Base-by-base conservation (phyloP, 2,888 invertebrate species). In the Lasioglossum villosulum region DNA sequence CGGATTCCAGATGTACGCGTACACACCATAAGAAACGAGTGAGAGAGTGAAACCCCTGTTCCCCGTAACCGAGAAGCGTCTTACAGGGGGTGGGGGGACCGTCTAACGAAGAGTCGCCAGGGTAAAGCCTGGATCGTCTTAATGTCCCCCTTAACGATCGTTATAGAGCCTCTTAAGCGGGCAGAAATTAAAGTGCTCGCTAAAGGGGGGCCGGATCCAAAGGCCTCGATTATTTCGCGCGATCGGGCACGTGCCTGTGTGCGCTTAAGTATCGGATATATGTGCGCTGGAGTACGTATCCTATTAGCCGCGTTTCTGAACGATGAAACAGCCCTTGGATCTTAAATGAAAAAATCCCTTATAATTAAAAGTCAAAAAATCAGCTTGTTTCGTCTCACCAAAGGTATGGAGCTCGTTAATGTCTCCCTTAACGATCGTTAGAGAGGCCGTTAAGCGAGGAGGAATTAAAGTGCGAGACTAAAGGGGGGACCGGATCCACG, bases 91-190 rank as follows among this genome's bases (percentile, higher is more conserved):
- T 2, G 71, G 79, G 80, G 45, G 63, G 75, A 8, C 66, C 71
- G 42, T 82, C 75, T 83, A 84, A 84, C 87, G 87, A 84, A 80
- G 56, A 75, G 70, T 45, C 30, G 45, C 56, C 30, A 34, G 52
- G 37, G 71, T 52, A 52, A 23, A 74, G 73, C 52, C 56, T 45
- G 72, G 30, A 63, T 30, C 70, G 76, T 75, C 87, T 88, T 88
- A 86, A 88, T 84, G 84, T 39, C 66, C 72, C 74, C 77, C 84
- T 68, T 87, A 87, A 88, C 75, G 87, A 88, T 88, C 88, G 82
- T 82, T 87, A 88, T 87, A 84, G 87, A 76, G 82, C 27, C 80
- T n/a, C 74, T 87, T 84, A 78, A 88, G 82, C 74, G 78, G 59
- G 56, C 37, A 27, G 77, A 74, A 80, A 87, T 88, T 86, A 86